Base-by-base conservation (phyloP, 2,113 vertebrate genomes). In the Ophiodon elongatus region DNA sequence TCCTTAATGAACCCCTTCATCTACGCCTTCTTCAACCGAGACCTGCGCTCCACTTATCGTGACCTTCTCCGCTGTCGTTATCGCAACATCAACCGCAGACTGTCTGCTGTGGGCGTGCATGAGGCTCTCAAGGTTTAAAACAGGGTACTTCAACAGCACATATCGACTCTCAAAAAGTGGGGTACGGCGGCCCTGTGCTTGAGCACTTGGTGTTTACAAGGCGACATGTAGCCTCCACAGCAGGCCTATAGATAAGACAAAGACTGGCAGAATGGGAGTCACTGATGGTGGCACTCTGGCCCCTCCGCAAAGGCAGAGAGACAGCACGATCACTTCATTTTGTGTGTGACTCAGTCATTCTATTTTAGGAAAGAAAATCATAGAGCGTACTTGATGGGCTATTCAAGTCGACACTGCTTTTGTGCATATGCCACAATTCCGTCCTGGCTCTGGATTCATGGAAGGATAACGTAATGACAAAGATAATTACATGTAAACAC, bases 1-100 rank as follows among this genome's bases (percentile, higher is more conserved):
- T 96, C 95, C 17, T 90, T 96, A 37, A 95, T 96, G 94, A 96
- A 96, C 86, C 96, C 96, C 31, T 96, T 96, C 80, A 96, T 96
- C 77, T 96, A 96, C 9, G 96, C 96, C 90, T 96, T 96, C 89
- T 96, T 96, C 86, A 96, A 96, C 85, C 93, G 96, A 14, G 96
- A 96, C 89, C 92, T 96, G 83, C 94, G 95, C 70, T 95, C 95
- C 66, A 96, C 95, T 29, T 96, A 96, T 65, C 94, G 93, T 1
- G 95, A 96, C 89, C 92, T 96, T 47, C 92, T 96, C 8, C 95
- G 95, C 35, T 96, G 96, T 63, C 94, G 95, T 17, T 96, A 96
- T 74, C 94, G 96, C 33, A 96, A 96, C 92, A 96, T 96, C 88
- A 96, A 96, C 93, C 93, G 96, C 0, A 82, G 96, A 1, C 95